A percentile compares a stretch with the other conserved stretches of the same genome.
Evolutionary conservation across 2,113 vertebrate genomes (phyloP).

Genomic region (Tetrax tetrax): DNA sequence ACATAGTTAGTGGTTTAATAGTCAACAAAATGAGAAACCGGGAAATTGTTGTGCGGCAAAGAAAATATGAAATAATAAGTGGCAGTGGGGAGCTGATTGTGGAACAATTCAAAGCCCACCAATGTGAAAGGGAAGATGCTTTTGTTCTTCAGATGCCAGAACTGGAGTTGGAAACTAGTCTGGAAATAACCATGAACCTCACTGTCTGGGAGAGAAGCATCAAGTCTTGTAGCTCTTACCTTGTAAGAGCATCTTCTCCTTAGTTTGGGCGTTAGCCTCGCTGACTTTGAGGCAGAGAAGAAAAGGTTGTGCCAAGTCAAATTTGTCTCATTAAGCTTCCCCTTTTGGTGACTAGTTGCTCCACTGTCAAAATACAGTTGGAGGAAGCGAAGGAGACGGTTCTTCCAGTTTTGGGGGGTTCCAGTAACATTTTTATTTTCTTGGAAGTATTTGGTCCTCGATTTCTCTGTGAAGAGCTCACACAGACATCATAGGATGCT

Average conservation of each 20-base stretch:
- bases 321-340: background rate
- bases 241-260: background rate
- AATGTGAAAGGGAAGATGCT: background rate
- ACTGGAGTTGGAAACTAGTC: background rate
- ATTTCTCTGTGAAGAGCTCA: slow-evolving; percentile 9
- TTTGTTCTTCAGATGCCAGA: background rate
- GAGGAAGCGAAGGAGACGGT: background rate
- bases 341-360: background rate
- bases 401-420: background rate
- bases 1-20: background rate
- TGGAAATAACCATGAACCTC: background rate
- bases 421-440: slow-evolving; percentile 18
- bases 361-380: slow-evolving; percentile 4
- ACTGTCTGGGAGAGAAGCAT: background rate
- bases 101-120: background rate
- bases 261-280: background rate
- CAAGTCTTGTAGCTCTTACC: background rate
- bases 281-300: background rate
- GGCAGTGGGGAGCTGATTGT: background rate
- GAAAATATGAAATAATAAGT: background rate
- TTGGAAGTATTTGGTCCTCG: background rate
- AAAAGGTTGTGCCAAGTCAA: background rate
- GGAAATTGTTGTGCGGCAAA: background rate
- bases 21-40: background rate
- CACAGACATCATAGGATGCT: background rate